Evolutionary conservation across 2,888 invertebrate genomes (phyloP).

Genomic region (Crocallis elinguaria): DNA sequence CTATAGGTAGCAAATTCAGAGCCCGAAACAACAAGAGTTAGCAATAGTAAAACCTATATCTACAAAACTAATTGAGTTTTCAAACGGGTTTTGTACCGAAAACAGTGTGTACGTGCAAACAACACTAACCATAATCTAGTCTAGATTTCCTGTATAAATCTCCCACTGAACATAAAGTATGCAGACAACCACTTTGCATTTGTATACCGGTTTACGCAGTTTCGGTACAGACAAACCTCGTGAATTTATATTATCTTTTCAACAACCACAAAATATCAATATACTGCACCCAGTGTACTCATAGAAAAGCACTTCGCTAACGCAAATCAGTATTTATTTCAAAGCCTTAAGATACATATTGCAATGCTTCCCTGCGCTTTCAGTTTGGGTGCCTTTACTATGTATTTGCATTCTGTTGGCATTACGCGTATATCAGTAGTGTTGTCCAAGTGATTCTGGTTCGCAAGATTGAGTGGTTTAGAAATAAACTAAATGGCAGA

Average conservation of each 20-base stretch:
- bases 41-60: background rate
- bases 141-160: constrained; percentile 35
- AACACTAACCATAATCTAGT: constrained; percentile 22
- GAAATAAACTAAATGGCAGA: constrained; percentile 62
- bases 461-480: constrained; percentile 36
- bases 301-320: too few relatives aligned
- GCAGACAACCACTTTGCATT: constrained; percentile 20
- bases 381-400: constrained; percentile 1
- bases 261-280: constrained; percentile 18
- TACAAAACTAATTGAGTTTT: constrained; percentile 3
- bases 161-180: constrained; percentile 5
- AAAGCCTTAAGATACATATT: background rate
- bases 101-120: constrained; percentile 8
- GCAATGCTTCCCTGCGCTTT: background rate
- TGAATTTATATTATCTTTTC: constrained; percentile 24
- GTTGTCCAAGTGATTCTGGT: constrained; percentile 46
- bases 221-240: constrained; percentile 20
- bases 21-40: too few relatives aligned
- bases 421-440: constrained; percentile 39
- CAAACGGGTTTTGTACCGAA: background rate
- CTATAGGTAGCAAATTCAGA: too few relatives aligned
- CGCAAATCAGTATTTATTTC: too few relatives aligned
- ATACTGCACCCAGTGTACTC: background rate
- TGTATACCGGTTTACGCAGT: constrained; percentile 11
- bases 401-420: constrained; percentile 38